These are phyloP conservation scores for Acanthopleura granulata DNA, from an alignment of 2,888 invertebrate genomes.

Conservation along the genomic window DNA sequence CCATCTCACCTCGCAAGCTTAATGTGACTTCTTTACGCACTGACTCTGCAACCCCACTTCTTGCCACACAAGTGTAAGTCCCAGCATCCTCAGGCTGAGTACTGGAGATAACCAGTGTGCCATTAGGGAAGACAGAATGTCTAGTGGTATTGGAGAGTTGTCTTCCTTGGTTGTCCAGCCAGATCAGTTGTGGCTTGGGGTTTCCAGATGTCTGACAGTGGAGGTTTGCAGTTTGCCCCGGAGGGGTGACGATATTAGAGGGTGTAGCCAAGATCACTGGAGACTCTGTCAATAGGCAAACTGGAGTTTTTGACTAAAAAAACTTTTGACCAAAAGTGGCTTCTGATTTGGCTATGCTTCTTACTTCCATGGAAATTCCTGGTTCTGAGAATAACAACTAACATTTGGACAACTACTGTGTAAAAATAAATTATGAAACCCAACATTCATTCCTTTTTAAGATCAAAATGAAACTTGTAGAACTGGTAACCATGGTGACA, in stretches of 20 bases:
- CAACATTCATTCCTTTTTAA: too few relatives aligned
- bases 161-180: constrained; percentile 45
- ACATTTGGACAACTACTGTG: too few relatives aligned
- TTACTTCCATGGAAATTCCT: too few relatives aligned
- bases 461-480: too few relatives aligned
- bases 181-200: constrained; percentile 53
- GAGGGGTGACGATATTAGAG: constrained; percentile 48
- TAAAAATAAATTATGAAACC: too few relatives aligned
- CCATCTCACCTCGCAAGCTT: constrained; percentile 80
- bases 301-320: constrained; percentile 13
- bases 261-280: constrained; percentile 56
- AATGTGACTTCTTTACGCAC: constrained; percentile 78
- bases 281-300: constrained; percentile 36
- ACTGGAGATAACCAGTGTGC: constrained; percentile 79
- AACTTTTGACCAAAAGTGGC: background rate
- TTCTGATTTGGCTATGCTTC: background rate
- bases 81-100: constrained; percentile 82
- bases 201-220: constrained; percentile 61
- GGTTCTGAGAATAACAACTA: too few relatives aligned
- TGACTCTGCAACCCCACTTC: constrained; percentile 81
- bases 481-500: too few relatives aligned
- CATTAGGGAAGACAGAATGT: constrained; percentile 68
- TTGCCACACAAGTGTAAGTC: constrained; percentile 85
- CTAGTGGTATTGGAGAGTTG: constrained; percentile 34
- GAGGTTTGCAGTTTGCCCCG: constrained; percentile 55